Conservation (phyloP, 2,888 invertebrate species). For the Noctua pronuba region DNA sequence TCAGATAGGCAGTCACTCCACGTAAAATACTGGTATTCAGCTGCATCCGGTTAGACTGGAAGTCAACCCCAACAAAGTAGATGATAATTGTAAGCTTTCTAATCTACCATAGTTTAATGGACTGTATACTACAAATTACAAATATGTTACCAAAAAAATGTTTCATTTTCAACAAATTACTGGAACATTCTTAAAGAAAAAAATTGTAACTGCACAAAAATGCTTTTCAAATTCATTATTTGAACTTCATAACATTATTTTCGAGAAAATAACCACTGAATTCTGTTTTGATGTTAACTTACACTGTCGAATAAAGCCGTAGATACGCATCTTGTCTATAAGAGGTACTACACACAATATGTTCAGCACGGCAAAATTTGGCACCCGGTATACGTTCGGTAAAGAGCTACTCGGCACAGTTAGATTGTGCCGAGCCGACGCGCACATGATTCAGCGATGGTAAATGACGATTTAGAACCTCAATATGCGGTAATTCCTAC, state of each 20-base stretch:
- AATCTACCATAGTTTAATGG: background rate
- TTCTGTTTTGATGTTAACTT: conserved; percentile 43
- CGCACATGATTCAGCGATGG: background rate
- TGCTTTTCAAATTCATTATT: conserved; percentile 48
- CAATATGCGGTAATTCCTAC: background rate
- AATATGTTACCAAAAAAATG: conserved; percentile 1
- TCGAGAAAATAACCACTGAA: conserved; percentile 67
- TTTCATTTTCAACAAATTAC: conserved; percentile 10
- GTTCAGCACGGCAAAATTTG: background rate
- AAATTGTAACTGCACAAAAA: conserved; percentile 40
- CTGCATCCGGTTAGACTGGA: background rate
- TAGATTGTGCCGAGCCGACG: background rate
- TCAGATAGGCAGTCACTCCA: background rate
- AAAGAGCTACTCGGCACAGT: background rate
- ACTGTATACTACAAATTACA: background rate
- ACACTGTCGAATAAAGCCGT: conserved; percentile 12
- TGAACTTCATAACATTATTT: conserved; percentile 68
- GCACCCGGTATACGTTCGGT: background rate
- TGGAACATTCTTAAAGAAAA: conserved; percentile 29
- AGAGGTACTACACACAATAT: background rate
- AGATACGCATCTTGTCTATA: background rate
- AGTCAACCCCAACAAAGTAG: background rate
- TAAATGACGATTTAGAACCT: background rate
- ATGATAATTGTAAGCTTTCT: background rate
- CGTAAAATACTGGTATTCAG: background rate